A percentile compares a stretch with the other conserved stretches of the same genome.
phyloP scores from a whole-genome alignment of 92 coral and sea anemone genomes.

The Palythoa caribaeorum region DNA sequence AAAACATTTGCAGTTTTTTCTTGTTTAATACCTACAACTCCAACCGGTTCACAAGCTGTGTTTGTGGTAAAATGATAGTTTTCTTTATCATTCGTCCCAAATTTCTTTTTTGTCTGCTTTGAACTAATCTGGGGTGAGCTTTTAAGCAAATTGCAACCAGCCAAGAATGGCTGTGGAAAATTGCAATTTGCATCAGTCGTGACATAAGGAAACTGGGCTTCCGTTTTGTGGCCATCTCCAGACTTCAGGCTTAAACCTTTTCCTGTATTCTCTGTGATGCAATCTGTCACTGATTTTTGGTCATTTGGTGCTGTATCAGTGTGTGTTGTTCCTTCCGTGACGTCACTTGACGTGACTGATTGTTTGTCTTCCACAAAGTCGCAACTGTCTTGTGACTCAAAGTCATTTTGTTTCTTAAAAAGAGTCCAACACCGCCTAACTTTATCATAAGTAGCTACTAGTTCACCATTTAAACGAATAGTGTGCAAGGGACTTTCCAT shows the following conservation, averaged over 20 bases:
- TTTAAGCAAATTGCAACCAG: neutral
- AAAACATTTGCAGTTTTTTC: neutral
- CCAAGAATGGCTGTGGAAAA: neutral
- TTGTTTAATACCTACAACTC: neutral
- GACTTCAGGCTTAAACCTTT: neutral
- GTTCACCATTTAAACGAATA: neutral
- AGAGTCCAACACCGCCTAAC: conserved; percentile 9
- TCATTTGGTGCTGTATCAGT: neutral
- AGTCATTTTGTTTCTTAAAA: neutral
- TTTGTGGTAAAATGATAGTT: neutral
- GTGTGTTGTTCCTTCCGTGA: neutral
- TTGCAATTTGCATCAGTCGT: neutral
- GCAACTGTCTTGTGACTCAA: neutral
- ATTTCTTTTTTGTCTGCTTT: neutral
- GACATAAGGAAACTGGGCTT: neutral
- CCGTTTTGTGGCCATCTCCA: neutral
- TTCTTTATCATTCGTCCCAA: neutral
- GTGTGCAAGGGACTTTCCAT: neutral
- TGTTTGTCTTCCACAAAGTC: neutral
- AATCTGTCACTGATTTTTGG: neutral
- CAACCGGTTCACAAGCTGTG: neutral
- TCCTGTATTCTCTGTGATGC: neutral
- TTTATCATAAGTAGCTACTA: neutral
- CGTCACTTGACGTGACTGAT: neutral
- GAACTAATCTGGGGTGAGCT: neutral